Conservation (phyloP, 64 coral and sea anemone species). For the Dendronephthya gigantea region DNA sequence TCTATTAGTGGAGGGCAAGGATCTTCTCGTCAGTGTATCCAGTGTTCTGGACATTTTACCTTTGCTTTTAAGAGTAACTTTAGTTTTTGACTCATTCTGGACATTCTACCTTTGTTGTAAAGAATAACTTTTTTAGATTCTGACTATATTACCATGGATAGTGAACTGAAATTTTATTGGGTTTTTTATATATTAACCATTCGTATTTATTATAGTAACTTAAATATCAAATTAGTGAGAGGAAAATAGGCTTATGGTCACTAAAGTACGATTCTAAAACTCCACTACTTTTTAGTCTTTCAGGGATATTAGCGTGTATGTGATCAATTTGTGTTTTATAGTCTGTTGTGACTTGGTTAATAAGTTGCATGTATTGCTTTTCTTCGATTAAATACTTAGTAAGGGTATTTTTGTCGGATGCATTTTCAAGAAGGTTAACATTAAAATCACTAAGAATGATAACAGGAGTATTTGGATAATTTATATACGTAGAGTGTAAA, state of each 20-base stretch:
- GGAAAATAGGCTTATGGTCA: not conserved
- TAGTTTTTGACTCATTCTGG: too few relatives aligned
- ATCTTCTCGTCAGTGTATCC: too few relatives aligned
- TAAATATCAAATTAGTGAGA: too few relatives aligned
- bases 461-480: not conserved
- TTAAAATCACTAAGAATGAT: constrained; percentile 43
- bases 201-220: too few relatives aligned
- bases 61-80: too few relatives aligned
- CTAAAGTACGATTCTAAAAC: constrained; percentile 32
- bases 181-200: too few relatives aligned
- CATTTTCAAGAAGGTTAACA: constrained; percentile 24
- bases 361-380: constrained; percentile 31
- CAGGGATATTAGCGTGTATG: constrained; percentile 33
- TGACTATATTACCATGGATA: too few relatives aligned
- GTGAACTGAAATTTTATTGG: too few relatives aligned
- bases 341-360: constrained; percentile 17
- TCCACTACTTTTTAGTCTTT: constrained; percentile 20
- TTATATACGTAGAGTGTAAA: not conserved
- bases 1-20: too few relatives aligned
- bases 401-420: constrained; percentile 29
- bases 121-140: too few relatives aligned
- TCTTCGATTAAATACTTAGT: constrained; percentile 8
- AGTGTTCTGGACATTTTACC: too few relatives aligned
- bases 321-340: constrained; percentile 23
- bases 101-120: too few relatives aligned